A percentile compares a stretch with the other conserved stretches of the same genome.
Conservation (phyloP, 2,797 vertebrate genomes). For the Pangasius sanitwongsei region DNA sequence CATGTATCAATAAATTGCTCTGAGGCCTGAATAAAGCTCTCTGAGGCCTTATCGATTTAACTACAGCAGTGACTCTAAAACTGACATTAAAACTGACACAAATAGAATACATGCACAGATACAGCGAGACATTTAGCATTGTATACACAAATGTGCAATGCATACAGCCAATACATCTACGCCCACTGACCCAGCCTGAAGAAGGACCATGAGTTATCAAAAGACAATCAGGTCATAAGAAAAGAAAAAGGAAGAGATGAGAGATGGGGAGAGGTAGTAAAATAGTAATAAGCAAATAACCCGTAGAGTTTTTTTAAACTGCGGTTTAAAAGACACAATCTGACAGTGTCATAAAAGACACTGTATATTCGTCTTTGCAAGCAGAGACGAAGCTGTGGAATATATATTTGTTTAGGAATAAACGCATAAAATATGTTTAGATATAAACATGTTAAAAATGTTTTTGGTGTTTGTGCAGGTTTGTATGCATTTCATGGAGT, state of each 20-base stretch:
- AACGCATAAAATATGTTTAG: too few relatives aligned
- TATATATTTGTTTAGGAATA: neutral
- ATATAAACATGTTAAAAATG: too few relatives aligned
- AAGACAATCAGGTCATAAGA: too few relatives aligned
- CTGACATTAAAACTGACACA: neutral
- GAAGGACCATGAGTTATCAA: neutral
- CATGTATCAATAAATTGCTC: neutral
- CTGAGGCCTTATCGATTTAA: constrained; percentile 22
- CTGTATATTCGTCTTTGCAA: neutral
- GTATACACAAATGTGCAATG: neutral
- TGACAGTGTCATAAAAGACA: neutral
- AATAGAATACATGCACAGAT: constrained; percentile 9
- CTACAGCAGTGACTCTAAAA: constrained; percentile 13
- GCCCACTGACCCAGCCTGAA: neutral
- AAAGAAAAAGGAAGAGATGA: too few relatives aligned
- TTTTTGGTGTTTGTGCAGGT: too few relatives aligned
- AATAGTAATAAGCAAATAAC: too few relatives aligned
- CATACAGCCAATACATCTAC: neutral
- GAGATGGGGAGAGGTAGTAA: too few relatives aligned
- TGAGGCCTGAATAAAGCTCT: neutral
- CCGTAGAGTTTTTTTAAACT: neutral
- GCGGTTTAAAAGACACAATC: neutral
- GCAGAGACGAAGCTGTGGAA: neutral
- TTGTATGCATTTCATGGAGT: too few relatives aligned
- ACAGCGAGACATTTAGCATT: neutral